Evolutionary conservation across 2,797 vertebrate genomes (phyloP).

Genomic region (Acropternis orthonyx): DNA sequence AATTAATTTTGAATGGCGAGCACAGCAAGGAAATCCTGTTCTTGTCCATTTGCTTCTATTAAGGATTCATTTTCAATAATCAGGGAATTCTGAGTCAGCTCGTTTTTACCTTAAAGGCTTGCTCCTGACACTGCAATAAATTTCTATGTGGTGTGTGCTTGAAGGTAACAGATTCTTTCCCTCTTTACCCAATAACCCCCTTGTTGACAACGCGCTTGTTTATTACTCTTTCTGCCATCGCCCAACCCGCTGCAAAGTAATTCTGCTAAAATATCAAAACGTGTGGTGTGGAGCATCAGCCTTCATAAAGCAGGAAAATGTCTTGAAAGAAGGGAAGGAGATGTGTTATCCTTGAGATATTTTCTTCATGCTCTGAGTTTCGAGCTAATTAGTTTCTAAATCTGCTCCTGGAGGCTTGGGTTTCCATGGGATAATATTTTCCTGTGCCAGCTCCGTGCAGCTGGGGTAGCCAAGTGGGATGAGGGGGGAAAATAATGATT

Average conservation of each 20-base stretch:
- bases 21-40: conserved; percentile 44
- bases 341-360: conserved; percentile 19
- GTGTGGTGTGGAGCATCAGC: neutral
- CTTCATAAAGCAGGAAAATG: conserved; percentile 35
- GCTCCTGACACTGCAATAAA: conserved; percentile 73
- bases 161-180: conserved; percentile 44
- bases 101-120: conserved; percentile 72
- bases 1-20: conserved; percentile 67
- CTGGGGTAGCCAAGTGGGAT: neutral
- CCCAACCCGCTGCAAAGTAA: conserved; percentile 46
- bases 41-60: conserved; percentile 69
- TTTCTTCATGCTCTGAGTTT: conserved; percentile 28
- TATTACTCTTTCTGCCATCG: conserved; percentile 53
- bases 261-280: conserved; percentile 55
- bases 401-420: conserved; percentile 18
- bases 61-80: conserved; percentile 73
- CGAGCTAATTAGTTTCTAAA: conserved; percentile 67
- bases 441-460: neutral
- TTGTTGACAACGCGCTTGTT: conserved; percentile 48
- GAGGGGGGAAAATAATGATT: neutral
- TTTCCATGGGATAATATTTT: conserved; percentile 18
- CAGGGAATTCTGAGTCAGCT: conserved; percentile 75
- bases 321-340: conserved; percentile 20
- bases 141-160: conserved; percentile 4
- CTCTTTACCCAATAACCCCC: neutral